Percentiles rank a stretch among this genome's conserved stretches.
Evolutionary conservation across 2,113 vertebrate species (phyloP).

Genomic region (Origma solitaria): DNA sequence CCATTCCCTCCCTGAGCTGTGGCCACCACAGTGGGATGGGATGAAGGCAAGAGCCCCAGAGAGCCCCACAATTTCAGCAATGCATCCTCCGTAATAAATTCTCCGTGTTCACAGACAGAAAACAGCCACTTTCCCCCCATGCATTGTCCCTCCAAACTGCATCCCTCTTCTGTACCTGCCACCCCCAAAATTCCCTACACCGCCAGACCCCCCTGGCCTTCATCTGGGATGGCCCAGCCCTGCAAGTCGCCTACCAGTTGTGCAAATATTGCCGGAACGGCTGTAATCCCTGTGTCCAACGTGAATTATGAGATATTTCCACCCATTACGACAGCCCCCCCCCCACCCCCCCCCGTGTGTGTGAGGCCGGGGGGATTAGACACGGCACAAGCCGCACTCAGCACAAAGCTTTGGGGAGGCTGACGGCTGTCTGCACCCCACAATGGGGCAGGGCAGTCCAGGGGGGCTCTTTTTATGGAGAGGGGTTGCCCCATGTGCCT

Average conservation of each 20-base stretch:
- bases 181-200: background rate
- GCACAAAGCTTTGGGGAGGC: constrained; percentile 1
- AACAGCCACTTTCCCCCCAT: background rate
- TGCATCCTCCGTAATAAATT: background rate
- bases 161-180: background rate
- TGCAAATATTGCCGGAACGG: constrained; percentile 61
- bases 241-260: constrained; percentile 68
- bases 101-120: constrained; percentile 25
- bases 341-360: constrained; percentile 3
- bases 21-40: background rate
- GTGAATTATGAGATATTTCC: constrained; percentile 59
- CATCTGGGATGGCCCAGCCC: constrained; percentile 31
- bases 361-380: constrained; percentile 41
- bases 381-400: background rate
- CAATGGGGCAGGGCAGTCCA: accelerated
- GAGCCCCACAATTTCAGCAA: background rate
- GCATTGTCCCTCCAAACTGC: background rate
- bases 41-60: background rate
- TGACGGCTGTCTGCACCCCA: background rate
- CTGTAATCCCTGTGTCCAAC: constrained; percentile 58
- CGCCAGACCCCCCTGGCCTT: background rate
- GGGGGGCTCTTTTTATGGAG: background rate
- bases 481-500: too few relatives aligned
- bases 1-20: accelerated
- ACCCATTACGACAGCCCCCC: constrained; percentile 30